Evolutionary conservation across 2,888 invertebrate genomes (phyloP).

Genomic region (Campopleginae sp.): DNA sequence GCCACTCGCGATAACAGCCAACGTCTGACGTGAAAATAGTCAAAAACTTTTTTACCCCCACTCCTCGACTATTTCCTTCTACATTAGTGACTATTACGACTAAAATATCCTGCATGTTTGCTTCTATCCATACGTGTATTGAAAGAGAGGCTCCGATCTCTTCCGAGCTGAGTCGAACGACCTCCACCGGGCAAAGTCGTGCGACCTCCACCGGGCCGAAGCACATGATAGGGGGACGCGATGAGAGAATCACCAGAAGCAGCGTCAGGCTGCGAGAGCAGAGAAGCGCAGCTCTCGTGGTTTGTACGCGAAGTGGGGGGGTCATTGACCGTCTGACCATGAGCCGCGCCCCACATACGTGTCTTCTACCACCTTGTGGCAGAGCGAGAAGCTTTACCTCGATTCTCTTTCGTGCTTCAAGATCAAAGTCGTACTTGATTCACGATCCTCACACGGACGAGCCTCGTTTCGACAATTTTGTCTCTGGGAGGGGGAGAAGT

Average conservation of each 20-base stretch:
- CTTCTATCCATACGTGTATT: background rate
- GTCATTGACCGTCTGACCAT: constrained; percentile 84
- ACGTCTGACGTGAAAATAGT: background rate
- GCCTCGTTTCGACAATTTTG: background rate
- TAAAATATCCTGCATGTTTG: background rate
- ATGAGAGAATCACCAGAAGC: constrained; percentile 63
- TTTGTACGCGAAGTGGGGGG: constrained; percentile 66
- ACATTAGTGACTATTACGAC: background rate
- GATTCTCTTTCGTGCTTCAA: constrained; percentile 71
- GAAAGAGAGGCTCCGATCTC: constrained; percentile 57
- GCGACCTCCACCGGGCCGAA: constrained; percentile 66
- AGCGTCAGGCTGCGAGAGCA: constrained; percentile 70
- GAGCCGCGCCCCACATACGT: constrained; percentile 83
- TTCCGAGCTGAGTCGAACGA: constrained; percentile 75
- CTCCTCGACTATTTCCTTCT: background rate
- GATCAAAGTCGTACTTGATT: constrained; percentile 76
- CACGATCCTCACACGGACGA: constrained; percentile 27
- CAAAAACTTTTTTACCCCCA: background rate
- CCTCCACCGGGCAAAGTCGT: constrained; percentile 74
- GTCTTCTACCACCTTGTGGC: constrained; percentile 68
- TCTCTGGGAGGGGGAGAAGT: background rate
- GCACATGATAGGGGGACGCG: constrained; percentile 51
- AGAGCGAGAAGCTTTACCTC: constrained; percentile 58
- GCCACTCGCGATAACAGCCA: background rate
- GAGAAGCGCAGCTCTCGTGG: constrained; percentile 66